phyloP scores from a whole-genome alignment of 2,888 invertebrate species.

The Galerucella calmariensis region DNA sequence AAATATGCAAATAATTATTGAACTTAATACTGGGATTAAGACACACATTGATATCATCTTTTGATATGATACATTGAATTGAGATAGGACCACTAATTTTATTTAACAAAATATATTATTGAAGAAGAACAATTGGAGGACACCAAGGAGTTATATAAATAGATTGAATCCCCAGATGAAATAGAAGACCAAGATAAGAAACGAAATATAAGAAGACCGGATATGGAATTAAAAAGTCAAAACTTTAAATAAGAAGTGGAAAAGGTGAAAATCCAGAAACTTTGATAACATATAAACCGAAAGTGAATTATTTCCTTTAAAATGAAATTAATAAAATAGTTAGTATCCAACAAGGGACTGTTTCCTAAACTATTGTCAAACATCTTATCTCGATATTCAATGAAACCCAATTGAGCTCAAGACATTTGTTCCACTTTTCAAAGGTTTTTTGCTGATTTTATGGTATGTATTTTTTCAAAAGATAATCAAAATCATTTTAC shows the following conservation, averaged over 20 bases:
- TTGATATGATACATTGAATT: slow-evolving; percentile 27
- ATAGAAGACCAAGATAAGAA: no score
- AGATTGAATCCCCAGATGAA: no score
- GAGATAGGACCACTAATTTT: neutral
- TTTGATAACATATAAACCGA: no score
- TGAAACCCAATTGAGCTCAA: neutral
- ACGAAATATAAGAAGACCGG: no score
- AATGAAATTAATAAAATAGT: no score
- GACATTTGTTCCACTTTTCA: neutral
- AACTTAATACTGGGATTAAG: slow-evolving; percentile 43
- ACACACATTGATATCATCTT: slow-evolving; percentile 48
- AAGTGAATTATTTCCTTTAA: no score
- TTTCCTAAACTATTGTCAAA: neutral
- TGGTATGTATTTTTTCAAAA: neutral
- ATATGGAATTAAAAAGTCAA: no score
- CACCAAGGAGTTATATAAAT: no score
- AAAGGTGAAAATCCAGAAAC: no score
- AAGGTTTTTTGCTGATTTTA: neutral
- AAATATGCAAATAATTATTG: slow-evolving; percentile 22
- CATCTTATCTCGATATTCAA: slow-evolving; percentile 1
- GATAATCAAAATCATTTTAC: neutral
- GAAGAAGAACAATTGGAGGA: no score
- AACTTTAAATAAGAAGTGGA: no score
- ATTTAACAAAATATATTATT: neutral
- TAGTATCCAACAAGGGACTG: no score